Percentiles rank a stretch among this genome's conserved stretches.
Conservation (phyloP, 2,888 invertebrate genomes). For the Clitarchus hookeri region DNA sequence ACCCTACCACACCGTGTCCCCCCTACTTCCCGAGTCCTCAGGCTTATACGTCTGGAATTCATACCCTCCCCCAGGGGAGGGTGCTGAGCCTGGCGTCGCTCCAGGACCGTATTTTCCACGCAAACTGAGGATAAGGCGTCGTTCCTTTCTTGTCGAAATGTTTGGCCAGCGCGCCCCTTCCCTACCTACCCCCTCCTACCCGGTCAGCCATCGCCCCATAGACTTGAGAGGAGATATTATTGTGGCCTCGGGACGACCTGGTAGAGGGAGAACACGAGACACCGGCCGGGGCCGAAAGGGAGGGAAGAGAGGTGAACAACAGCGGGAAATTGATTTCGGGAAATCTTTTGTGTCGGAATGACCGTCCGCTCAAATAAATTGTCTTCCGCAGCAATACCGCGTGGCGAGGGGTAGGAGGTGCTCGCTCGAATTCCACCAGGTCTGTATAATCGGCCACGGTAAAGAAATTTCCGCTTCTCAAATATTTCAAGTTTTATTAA, state of each 20-base stretch:
- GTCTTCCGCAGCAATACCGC: neutral
- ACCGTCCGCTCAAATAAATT: neutral
- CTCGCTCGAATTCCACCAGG: too few relatives aligned
- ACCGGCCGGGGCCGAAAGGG: neutral
- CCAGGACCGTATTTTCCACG: neutral
- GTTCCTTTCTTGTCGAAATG: conserved; percentile 2
- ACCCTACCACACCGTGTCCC: too few relatives aligned
- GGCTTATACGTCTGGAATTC: neutral
- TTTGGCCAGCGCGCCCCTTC: too few relatives aligned
- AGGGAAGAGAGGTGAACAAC: neutral
- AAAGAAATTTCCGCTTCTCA: too few relatives aligned
- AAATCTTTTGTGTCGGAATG: neutral
- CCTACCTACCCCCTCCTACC: too few relatives aligned
- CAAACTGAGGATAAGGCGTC: neutral
- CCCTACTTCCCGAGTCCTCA: neutral
- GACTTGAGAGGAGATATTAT: neutral
- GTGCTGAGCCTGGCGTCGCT: neutral
- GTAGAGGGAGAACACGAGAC: neutral
- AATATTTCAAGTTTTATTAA: too few relatives aligned
- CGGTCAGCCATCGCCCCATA: too few relatives aligned
- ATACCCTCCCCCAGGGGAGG: neutral
- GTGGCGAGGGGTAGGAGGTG: neutral
- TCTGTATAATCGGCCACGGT: too few relatives aligned
- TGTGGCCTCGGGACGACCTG: neutral
- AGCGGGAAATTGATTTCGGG: neutral